phyloP scores from a whole-genome alignment of 2,797 vertebrate genomes.

The Phyllotis vaccarum region DNA sequence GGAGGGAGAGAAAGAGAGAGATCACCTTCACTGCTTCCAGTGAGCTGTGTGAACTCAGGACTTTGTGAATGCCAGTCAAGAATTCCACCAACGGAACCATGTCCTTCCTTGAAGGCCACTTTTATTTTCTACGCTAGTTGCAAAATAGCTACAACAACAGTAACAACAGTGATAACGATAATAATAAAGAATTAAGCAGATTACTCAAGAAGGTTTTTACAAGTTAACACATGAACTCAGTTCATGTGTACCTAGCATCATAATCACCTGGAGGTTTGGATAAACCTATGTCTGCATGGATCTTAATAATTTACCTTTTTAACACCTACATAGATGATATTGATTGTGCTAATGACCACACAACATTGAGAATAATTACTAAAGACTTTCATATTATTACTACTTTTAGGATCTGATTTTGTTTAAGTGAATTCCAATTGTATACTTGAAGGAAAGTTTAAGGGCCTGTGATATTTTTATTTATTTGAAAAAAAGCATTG shows the following conservation, averaged over 20 bases:
- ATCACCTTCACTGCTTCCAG: no score
- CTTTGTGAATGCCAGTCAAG: neutral
- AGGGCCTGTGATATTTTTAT: neutral
- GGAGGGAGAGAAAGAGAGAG: neutral
- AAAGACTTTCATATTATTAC: neutral
- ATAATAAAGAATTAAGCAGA: neutral
- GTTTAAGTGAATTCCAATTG: neutral
- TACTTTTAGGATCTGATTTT: neutral
- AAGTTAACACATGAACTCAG: neutral
- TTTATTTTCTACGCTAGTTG: neutral
- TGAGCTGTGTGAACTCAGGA: neutral
- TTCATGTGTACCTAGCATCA: neutral
- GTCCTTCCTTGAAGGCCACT: neutral
- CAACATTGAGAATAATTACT: neutral
- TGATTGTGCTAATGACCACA: fast-evolving
- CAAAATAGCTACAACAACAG: neutral
- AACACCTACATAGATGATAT: no score
- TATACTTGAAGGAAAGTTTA: neutral
- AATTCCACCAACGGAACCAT: neutral
- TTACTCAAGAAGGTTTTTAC: neutral
- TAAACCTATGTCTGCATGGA: fast-evolving
- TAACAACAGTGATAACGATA: no score
- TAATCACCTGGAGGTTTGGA: neutral
- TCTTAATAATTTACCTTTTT: neutral
- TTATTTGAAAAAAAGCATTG: neutral